These are phyloP conservation scores for Crotalus adamanteus DNA, from an alignment of 2,797 vertebrate genomes.

Conservation along the genomic window DNA sequence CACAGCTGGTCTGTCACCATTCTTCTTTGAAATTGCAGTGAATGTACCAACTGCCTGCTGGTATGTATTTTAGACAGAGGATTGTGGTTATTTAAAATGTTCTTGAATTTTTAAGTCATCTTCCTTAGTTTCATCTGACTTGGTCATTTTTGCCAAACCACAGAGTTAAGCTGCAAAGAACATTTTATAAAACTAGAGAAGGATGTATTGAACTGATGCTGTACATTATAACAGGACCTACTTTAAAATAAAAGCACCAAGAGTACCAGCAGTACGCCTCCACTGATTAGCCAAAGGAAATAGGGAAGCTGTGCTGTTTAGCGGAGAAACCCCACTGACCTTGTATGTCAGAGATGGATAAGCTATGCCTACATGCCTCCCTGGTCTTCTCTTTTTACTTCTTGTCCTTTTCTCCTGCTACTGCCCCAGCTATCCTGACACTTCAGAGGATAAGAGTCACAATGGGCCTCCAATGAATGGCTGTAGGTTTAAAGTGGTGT, in stretches of 20 bases:
- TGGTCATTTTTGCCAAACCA: background rate
- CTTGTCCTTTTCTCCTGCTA: background rate
- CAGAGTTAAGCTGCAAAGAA: background rate
- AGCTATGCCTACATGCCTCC: background rate
- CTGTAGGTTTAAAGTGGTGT: background rate
- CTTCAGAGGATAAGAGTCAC: background rate
- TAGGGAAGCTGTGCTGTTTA: background rate
- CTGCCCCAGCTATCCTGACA: background rate
- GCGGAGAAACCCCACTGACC: background rate
- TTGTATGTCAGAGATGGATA: background rate
- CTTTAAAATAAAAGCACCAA: background rate
- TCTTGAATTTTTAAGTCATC: background rate
- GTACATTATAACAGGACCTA: background rate
- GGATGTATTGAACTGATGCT: background rate
- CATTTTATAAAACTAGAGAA: background rate
- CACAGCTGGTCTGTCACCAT: constrained; percentile 79
- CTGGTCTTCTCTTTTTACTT: background rate
- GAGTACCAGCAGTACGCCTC: background rate
- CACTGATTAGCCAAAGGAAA: background rate
- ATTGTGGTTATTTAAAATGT: background rate
- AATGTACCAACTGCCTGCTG: constrained; percentile 75
- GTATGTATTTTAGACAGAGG: constrained; percentile 72
- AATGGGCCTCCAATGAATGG: background rate
- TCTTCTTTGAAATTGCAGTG: constrained; percentile 79
- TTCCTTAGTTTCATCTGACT: background rate